A percentile compares a stretch with the other conserved stretches of the same genome.
Conservation (phyloP, 2,888 invertebrate genomes). For the Chamaedrilus cognettii region DNA sequence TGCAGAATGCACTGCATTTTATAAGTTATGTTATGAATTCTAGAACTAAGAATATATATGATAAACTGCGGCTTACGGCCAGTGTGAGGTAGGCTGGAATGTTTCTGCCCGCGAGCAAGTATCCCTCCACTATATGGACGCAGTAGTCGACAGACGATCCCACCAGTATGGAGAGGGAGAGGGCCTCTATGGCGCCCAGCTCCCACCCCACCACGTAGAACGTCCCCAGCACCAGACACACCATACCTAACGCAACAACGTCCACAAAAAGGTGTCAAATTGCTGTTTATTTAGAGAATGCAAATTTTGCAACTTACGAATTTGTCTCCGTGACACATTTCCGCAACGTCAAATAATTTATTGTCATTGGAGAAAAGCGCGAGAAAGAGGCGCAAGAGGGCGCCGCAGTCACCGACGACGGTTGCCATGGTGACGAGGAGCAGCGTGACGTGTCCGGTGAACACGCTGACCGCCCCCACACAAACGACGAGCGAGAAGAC, state of each 20-base stretch:
- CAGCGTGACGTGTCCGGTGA: slow-evolving; percentile 49
- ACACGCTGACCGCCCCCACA: slow-evolving; percentile 50
- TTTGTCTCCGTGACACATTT: too few relatives aligned
- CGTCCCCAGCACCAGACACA: slow-evolving; percentile 47
- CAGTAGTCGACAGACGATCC: slow-evolving; percentile 57
- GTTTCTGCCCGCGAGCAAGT: slow-evolving; percentile 51
- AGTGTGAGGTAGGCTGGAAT: too few relatives aligned
- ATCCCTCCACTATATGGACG: slow-evolving; percentile 56
- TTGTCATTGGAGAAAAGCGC: too few relatives aligned
- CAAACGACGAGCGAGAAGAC: slow-evolving; percentile 53
- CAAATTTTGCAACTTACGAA: too few relatives aligned
- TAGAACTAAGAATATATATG: too few relatives aligned
- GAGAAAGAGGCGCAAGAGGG: too few relatives aligned
- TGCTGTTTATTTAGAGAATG: background rate
- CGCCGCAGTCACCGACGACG: slow-evolving; percentile 50
- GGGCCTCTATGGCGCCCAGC: slow-evolving; percentile 54
- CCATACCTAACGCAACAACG: slow-evolving; percentile 6
- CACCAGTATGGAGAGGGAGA: slow-evolving; percentile 54
- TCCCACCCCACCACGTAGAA: slow-evolving; percentile 54
- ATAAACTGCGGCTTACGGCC: too few relatives aligned
- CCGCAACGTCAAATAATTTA: too few relatives aligned
- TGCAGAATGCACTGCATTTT: too few relatives aligned
- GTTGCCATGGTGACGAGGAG: slow-evolving; percentile 47
- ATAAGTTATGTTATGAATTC: too few relatives aligned
- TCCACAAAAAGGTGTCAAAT: too few relatives aligned